phyloP scores from a whole-genome alignment of 2,888 invertebrate genomes.

The Caenorhabditis doughertyi region DNA sequence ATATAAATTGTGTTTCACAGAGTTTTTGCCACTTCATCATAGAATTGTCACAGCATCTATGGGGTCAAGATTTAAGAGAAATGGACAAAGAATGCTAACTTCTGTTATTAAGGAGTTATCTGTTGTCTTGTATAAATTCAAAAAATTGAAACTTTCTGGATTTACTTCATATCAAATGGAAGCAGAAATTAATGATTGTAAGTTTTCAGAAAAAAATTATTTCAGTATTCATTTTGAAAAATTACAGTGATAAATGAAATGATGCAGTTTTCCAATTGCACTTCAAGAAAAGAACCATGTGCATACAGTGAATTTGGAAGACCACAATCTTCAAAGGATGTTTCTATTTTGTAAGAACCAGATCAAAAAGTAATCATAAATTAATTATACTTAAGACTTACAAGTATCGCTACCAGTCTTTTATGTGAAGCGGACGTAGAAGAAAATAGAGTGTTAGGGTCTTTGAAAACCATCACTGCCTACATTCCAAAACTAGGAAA shows the following conservation, averaged over 20 bases:
- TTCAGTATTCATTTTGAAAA: neutral
- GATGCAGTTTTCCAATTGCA: slow-evolving; percentile 77
- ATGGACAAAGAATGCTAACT: slow-evolving; percentile 62
- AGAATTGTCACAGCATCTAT: slow-evolving; percentile 13
- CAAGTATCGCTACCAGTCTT: slow-evolving; percentile 76
- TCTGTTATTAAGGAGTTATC: slow-evolving; percentile 70
- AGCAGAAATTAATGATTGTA: slow-evolving; percentile 55
- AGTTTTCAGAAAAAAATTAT: neutral
- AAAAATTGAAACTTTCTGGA: slow-evolving; percentile 37
- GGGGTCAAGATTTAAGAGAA: slow-evolving; percentile 46
- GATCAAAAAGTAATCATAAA: neutral
- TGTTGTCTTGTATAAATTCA: slow-evolving; percentile 69
- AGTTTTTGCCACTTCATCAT: slow-evolving; percentile 64
- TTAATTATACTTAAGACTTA: slow-evolving; percentile 66
- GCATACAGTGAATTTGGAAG: slow-evolving; percentile 76
- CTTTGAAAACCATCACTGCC: slow-evolving; percentile 64
- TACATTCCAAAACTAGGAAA: slow-evolving; percentile 53
- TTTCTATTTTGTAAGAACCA: slow-evolving; percentile 68
- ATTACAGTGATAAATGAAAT: slow-evolving; percentile 73
- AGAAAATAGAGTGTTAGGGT: slow-evolving; percentile 74
- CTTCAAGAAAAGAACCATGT: slow-evolving; percentile 67
- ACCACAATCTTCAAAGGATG: slow-evolving; percentile 63
- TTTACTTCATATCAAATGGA: slow-evolving; percentile 44
- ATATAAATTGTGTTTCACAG: slow-evolving; percentile 42
- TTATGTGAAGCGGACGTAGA: slow-evolving; percentile 79